phyloP scores from a whole-genome alignment of 2,888 invertebrate species.

The Schizaphis graminum region DNA sequence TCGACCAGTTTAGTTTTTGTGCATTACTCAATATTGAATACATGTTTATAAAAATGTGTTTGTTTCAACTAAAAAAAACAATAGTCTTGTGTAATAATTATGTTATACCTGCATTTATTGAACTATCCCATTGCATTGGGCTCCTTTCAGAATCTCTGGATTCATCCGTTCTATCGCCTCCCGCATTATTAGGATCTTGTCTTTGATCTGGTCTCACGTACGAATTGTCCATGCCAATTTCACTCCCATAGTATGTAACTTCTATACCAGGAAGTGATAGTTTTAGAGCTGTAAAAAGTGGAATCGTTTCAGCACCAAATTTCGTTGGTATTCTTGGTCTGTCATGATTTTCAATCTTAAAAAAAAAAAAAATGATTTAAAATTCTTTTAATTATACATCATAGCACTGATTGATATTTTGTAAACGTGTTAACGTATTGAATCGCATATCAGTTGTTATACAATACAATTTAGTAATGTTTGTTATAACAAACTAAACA shows the following conservation, averaged over 20 bases:
- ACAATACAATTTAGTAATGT: not conserved
- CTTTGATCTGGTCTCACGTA: slow-evolving; percentile 76
- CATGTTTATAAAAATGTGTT: too few relatives aligned
- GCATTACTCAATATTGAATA: too few relatives aligned
- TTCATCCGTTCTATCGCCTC: slow-evolving; percentile 72
- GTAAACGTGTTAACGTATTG: not conserved
- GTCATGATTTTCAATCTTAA: slow-evolving; percentile 80
- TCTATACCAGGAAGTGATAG: slow-evolving; percentile 82
- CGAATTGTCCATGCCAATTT: slow-evolving; percentile 82
- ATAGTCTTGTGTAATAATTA: not conserved
- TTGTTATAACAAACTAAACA: not conserved
- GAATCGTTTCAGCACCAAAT: slow-evolving; percentile 76
- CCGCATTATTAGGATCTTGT: slow-evolving; percentile 75
- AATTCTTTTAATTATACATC: not conserved
- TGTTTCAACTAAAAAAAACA: too few relatives aligned
- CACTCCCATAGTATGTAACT: slow-evolving; percentile 87
- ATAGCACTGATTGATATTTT: not conserved
- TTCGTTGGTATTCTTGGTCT: slow-evolving; percentile 75
- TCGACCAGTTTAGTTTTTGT: too few relatives aligned
- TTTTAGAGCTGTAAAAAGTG: slow-evolving; percentile 79
- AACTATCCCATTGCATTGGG: slow-evolving; percentile 84
- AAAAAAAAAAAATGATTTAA: not conserved
- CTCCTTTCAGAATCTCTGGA: slow-evolving; percentile 84
- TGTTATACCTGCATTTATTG: slow-evolving; percentile 75
- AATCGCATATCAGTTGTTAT: not conserved